Conservation (phyloP, 2,888 invertebrate genomes). For the Orthosia gothica region DNA sequence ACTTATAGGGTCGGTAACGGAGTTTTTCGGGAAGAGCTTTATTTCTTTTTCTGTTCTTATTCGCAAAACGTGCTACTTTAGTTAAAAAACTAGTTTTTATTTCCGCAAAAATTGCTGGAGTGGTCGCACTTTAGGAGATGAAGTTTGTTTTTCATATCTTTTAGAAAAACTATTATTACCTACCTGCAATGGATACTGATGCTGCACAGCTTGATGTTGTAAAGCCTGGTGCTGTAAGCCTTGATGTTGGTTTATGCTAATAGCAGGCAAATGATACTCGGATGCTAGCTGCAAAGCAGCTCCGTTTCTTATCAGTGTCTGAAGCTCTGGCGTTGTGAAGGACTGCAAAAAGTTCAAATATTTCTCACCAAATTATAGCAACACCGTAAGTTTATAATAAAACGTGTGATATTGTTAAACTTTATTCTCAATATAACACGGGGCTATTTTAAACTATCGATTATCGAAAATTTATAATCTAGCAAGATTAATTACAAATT, state of each 20-base stretch:
- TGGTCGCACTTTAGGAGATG: too few relatives aligned
- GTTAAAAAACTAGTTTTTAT: neutral
- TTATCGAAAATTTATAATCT: too few relatives aligned
- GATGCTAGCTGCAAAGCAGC: slow-evolving; percentile 86
- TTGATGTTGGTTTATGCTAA: slow-evolving; percentile 85
- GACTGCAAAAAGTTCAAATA: slow-evolving; percentile 45
- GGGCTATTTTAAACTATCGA: too few relatives aligned
- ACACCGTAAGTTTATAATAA: too few relatives aligned
- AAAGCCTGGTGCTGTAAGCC: slow-evolving; percentile 78
- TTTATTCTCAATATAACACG: too few relatives aligned
- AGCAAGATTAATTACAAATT: neutral
- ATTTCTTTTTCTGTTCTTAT: neutral
- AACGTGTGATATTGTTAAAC: too few relatives aligned
- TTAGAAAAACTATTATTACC: neutral
- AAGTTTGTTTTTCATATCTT: neutral
- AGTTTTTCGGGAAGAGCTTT: neutral
- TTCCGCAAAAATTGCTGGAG: neutral
- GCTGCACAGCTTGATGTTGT: slow-evolving; percentile 80
- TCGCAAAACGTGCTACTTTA: neutral
- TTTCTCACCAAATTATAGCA: too few relatives aligned
- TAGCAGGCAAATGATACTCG: slow-evolving; percentile 84
- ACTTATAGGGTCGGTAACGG: too few relatives aligned
- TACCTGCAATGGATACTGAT: slow-evolving; percentile 80
- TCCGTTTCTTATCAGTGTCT: slow-evolving; percentile 84
- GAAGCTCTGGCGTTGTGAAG: slow-evolving; percentile 82